Evolutionary conservation across 2,113 vertebrate species (phyloP).

Genomic region (Eira barbara): DNA sequence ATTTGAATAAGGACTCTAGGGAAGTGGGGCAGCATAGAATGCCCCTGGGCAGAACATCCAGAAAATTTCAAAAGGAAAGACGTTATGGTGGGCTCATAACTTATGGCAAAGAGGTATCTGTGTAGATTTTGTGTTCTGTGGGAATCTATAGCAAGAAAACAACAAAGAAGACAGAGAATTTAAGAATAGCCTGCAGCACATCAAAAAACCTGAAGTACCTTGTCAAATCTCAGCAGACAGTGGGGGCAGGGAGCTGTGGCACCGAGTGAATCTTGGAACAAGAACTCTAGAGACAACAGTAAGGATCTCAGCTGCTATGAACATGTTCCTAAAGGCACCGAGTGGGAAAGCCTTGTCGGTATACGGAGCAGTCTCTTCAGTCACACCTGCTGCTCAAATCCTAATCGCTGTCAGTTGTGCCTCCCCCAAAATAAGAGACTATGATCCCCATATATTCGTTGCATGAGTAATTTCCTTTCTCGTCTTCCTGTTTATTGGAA

Average conservation of each 20-base stretch:
- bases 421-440: not conserved
- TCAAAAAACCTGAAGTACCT: not conserved
- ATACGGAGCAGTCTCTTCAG: not conserved
- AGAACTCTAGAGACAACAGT: not conserved
- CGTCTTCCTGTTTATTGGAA: constrained; percentile 39
- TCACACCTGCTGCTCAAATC: not conserved
- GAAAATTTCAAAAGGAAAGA: not conserved
- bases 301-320: not conserved
- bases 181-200: not conserved
- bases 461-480: not conserved
- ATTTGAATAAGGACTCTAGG: not conserved
- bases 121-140: not conserved
- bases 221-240: not conserved
- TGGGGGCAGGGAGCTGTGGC: accelerated
- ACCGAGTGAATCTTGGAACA: not conserved
- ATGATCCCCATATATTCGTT: not conserved
- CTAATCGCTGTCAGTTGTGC: not conserved
- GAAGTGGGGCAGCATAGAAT: not conserved
- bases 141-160: not conserved
- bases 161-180: not conserved
- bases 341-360: not conserved
- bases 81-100: not conserved
- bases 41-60: not conserved
- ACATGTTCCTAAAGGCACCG: not conserved
- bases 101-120: not conserved